Base-by-base conservation (phyloP, 2,888 invertebrate species). In the Seladonia tumulorum region DNA sequence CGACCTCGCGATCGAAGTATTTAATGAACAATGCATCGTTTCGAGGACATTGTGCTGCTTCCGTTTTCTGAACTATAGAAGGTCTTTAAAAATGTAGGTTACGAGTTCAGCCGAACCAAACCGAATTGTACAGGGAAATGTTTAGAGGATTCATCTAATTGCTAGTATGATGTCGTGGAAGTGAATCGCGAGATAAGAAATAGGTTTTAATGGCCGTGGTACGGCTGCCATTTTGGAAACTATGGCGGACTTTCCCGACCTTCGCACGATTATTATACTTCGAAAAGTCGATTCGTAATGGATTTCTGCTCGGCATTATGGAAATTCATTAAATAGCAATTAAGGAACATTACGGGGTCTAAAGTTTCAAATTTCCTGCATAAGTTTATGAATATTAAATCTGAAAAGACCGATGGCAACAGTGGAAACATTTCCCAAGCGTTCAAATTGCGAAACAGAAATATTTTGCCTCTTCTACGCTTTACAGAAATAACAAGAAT, bases 1-100 rank as follows among this genome's bases (percentile, higher is more conserved):
- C 35, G 35, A 35, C 2, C 35, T 35, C 18, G 22, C 22, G 66
- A 66, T 66, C 66, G 35, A 66, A 35, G 10, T 10, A n/a, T 60
- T n/a, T 14, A 16, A 12, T 29, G 66, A 66, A 35, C 14, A 60
- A 18, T 66, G 16, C 16, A 39, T 18, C 22, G 35, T 12, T 68
- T 68, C 4, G 39, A 8, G 5, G 75, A 49, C 29, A 39, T 25
- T 22, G 14, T 80, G 57, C 75, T 57, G 75, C 75, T 80, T 57
- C 47, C 16, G 16, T 18, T 66, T 16, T 8, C 10, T 5, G 25
- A 60, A 12, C 25, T 25, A 1, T 25, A n/a, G 25, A 8, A 12
- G 60, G 1, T 14, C 14, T 7, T 22, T 3, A 3, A n/a, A 57
- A 57, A n/a, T 12, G 8, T 57, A 57, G 57, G 1, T 25, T 57